Evolutionary conservation across 2,113 vertebrate genomes (phyloP).

Genomic region (Embiotoca jacksoni): DNA sequence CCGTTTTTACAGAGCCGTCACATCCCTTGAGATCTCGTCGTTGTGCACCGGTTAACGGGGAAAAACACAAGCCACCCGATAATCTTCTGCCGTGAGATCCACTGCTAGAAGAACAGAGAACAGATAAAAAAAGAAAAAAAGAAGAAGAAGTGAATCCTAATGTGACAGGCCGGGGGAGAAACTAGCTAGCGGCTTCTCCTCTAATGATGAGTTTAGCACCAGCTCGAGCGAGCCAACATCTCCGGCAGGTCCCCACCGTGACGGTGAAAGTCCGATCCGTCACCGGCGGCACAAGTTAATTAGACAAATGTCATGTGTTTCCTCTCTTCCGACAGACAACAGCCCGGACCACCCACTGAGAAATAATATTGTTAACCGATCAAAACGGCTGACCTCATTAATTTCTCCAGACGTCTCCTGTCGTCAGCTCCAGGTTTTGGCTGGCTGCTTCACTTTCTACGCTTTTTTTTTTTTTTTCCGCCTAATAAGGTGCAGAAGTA

Average conservation of each 20-base stretch:
- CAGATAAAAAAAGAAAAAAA: conserved; percentile 7
- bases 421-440: conserved; percentile 43
- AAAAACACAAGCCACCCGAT: conserved; percentile 19
- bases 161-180: conserved; percentile 37
- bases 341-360: conserved; percentile 59
- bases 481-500: conserved; percentile 25
- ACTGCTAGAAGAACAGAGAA: conserved; percentile 20
- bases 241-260: conserved; percentile 20
- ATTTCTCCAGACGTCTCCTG: conserved; percentile 73
- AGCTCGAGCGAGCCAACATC: conserved; percentile 18
- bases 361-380: conserved; percentile 75
- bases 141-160: background rate
- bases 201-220: conserved; percentile 65
- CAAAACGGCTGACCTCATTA: conserved; percentile 79
- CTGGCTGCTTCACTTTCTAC: conserved; percentile 32
- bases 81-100: conserved; percentile 36
- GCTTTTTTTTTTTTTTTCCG: conserved; percentile 4
- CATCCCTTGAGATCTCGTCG: background rate
- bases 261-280: conserved; percentile 37
- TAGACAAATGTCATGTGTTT: conserved; percentile 76
- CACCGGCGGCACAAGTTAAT: conserved; percentile 73
- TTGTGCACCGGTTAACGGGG: background rate
- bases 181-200: conserved; percentile 55
- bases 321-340: conserved; percentile 56
- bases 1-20: conserved; percentile 19